A percentile compares a stretch with the other conserved stretches of the same genome.
Conservation (phyloP, 2,113 vertebrate genomes). For the Crotalus viridis region DNA sequence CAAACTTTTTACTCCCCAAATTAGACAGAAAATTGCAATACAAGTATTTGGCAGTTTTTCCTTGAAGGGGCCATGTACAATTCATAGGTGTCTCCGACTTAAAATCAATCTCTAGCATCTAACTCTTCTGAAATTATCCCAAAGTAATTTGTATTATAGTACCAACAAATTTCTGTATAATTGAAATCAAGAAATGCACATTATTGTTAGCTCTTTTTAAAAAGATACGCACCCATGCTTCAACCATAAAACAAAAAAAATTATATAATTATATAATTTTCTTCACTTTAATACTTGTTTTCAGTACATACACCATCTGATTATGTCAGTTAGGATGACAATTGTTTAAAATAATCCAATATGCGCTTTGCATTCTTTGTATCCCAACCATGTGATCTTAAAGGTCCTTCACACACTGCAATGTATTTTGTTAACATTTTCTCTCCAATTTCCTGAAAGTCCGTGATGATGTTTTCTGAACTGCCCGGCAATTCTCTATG, state of each 20-base stretch:
- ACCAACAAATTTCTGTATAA: neutral
- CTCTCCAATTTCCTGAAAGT: conserved; percentile 90
- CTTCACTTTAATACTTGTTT: neutral
- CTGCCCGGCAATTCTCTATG: conserved; percentile 27
- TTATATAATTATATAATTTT: neutral
- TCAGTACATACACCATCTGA: neutral
- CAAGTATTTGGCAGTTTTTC: neutral
- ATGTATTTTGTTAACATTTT: conserved; percentile 88
- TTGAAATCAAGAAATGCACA: neutral
- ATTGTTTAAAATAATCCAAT: conserved; percentile 79
- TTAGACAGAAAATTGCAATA: neutral
- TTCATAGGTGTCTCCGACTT: neutral
- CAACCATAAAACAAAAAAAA: neutral
- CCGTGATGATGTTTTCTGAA: conserved; percentile 70
- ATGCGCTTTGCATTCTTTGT: conserved; percentile 90
- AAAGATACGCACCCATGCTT: neutral
- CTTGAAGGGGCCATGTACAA: neutral
- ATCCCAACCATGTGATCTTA: conserved; percentile 90
- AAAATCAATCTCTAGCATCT: neutral
- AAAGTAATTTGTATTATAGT: neutral
- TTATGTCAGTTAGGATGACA: conserved; percentile 16
- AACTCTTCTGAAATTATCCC: neutral
- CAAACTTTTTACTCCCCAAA: neutral
- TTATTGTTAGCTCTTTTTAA: neutral
- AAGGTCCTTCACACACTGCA: conserved; percentile 85